Evolutionary conservation across 2,113 vertebrate species (phyloP), one percentile per base, ranked within the genome.

Genomic region (Aramus guarauna): DNA sequence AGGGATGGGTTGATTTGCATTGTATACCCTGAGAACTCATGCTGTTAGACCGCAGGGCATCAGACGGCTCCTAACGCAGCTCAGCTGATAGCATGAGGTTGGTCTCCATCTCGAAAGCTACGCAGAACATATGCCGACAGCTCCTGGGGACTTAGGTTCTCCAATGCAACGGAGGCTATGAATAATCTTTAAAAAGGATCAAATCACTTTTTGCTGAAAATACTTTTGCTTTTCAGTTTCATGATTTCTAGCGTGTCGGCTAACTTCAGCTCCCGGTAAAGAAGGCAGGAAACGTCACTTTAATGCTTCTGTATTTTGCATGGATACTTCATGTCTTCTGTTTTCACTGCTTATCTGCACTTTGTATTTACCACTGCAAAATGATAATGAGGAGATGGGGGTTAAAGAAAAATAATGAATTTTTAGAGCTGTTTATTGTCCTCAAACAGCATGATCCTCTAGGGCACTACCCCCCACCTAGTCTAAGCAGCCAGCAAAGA

Each of bases 341-440:
- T 93, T 95, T 97, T 79, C 78, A 56, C 39, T 77, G 55, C 47
- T 89, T 80, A 76, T 89, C 50, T 94, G 47, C 20, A 34, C 41
- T 91, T 91, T 16, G 12, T 85, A 56, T 92, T 69, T 97, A 87
- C 60, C 76, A 79, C 71, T 85, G 82, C 87, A 88, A 90, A 96
- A 96, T 95, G 45, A 58, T 94, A 97, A 93, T 89, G 83, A 97
- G 63, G 78, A 96, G 81, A 75, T 63, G 56, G 32, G 66, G 72
- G 96, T 97, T 90, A 96, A 97, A 92, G 84, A 92, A 92, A 96
- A 97, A 94, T 79, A 95, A 97, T 95, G 36, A 66, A 71, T 90
- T 94, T 97, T 95, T 86, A 76, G 81, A 96, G 56, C 88, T 96
- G 72, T 97, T 92, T 76, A 59, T 97, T 97, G 93, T 88, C 76